A percentile compares a stretch with the other conserved stretches of the same genome.
These are phyloP conservation scores for Clytia hemisphaerica DNA, from an alignment of 30 jellyfish, hydroid and myxozoan species.

Conservation along the genomic window DNA sequence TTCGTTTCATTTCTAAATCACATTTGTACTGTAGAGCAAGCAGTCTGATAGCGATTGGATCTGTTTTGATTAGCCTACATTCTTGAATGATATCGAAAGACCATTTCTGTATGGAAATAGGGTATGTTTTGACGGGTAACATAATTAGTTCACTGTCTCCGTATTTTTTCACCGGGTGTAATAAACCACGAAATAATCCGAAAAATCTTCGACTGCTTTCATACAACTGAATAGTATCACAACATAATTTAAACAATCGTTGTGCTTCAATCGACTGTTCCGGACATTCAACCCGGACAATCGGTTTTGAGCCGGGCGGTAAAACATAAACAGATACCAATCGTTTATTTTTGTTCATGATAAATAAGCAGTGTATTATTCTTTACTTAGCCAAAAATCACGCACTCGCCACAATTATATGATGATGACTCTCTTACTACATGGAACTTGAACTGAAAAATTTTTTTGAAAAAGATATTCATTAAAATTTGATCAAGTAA, in stretches of 20 bases:
- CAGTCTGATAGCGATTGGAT: slow-evolving; percentile 48
- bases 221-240: slow-evolving; percentile 55
- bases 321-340: slow-evolving; percentile 61
- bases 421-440: too few species aligned
- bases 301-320: slow-evolving; percentile 88
- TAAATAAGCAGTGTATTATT: too few species aligned
- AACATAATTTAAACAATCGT: slow-evolving; percentile 38
- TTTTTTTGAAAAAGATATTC: too few species aligned
- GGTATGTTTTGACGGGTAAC: slow-evolving; percentile 45
- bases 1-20: slow-evolving; percentile 44
- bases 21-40: slow-evolving; percentile 52
- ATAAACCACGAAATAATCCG: slow-evolving; percentile 66
- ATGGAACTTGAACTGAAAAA: too few species aligned
- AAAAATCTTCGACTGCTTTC: slow-evolving; percentile 43
- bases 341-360: too few species aligned
- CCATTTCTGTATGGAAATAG: slow-evolving; percentile 68
- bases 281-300: slow-evolving; percentile 86
- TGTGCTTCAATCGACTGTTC: too few species aligned
- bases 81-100: slow-evolving; percentile 64
- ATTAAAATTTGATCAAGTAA: too few species aligned
- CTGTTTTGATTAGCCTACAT: slow-evolving; percentile 56
- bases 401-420: too few species aligned
- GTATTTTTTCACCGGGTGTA: slow-evolving; percentile 50
- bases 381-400: too few species aligned
- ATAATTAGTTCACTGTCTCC: slow-evolving; percentile 54